Percentiles rank a stretch among this genome's conserved stretches.
Evolutionary conservation across 2,888 invertebrate species (phyloP).

Genomic region (Phyto melanocephala): DNA sequence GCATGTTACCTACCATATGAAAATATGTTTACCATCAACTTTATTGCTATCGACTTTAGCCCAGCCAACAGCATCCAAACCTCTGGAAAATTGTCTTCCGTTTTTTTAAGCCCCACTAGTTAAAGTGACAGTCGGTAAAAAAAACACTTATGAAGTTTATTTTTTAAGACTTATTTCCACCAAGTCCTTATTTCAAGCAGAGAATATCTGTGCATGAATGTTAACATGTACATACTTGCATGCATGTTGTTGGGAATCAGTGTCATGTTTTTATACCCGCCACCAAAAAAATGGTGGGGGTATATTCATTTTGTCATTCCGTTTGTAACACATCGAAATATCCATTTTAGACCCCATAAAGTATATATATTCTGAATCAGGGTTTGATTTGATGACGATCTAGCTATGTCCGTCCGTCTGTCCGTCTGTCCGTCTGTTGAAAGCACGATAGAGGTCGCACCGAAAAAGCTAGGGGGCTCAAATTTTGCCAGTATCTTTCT

Average conservation of each 20-base stretch:
- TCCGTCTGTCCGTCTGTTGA: too few species aligned
- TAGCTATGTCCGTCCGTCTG: too few species aligned
- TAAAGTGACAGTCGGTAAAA: neutral
- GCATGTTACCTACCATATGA: slow-evolving; percentile 17
- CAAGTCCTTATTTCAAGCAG: neutral
- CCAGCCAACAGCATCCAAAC: neutral
- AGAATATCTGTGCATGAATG: neutral
- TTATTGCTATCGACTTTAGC: neutral
- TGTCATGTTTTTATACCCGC: too few species aligned
- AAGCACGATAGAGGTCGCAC: too few species aligned
- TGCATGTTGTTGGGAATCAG: slow-evolving; percentile 38
- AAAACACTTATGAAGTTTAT: slow-evolving; percentile 31
- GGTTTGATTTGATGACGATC: too few species aligned
- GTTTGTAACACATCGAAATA: too few species aligned
- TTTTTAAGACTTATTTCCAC: slow-evolving; percentile 12
- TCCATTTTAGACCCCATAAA: too few species aligned
- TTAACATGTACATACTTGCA: slow-evolving; percentile 17
- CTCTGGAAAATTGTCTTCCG: neutral
- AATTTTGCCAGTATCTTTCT: too few species aligned
- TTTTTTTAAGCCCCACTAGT: neutral
- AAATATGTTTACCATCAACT: slow-evolving; percentile 22
- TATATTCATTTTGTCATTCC: too few species aligned
- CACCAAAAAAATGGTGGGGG: too few species aligned
- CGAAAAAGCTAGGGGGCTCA: too few species aligned
- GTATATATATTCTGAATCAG: too few species aligned